Evolutionary conservation across 2,888 invertebrate species (phyloP).

Genomic region (Drosophila robusta): DNA sequence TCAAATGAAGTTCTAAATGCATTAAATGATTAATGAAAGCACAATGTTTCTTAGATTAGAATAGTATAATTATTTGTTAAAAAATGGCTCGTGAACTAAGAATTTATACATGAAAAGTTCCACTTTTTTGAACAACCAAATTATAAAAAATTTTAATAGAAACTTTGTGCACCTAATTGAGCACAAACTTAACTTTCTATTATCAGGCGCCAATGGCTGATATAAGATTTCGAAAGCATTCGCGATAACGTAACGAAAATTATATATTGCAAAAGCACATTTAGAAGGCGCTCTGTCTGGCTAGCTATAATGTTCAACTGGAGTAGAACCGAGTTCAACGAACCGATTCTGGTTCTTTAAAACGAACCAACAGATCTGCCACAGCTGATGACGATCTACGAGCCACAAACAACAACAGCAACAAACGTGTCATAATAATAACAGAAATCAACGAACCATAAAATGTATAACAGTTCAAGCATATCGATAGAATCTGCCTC

Average conservation of each 20-base stretch:
- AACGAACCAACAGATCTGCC: slow-evolving; percentile 37
- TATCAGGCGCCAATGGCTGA: slow-evolving; percentile 17
- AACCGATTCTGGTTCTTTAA: slow-evolving; percentile 23
- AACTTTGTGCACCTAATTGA: background rate
- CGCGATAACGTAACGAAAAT: slow-evolving; percentile 22
- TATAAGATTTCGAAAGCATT: background rate
- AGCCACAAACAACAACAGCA: slow-evolving; percentile 32
- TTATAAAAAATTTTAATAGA: background rate
- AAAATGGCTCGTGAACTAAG: no score
- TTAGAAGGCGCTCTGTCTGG: background rate
- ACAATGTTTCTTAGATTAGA: no score
- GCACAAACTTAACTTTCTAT: background rate
- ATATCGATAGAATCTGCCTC: slow-evolving; percentile 48
- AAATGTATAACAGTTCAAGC: slow-evolving; percentile 61
- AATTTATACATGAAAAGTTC: no score
- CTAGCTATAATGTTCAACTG: slow-evolving; percentile 27
- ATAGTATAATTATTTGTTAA: no score
- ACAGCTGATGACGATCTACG: slow-evolving; percentile 46
- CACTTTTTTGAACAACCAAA: background rate
- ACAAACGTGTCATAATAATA: slow-evolving; percentile 66
- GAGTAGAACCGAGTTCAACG: slow-evolving; percentile 48
- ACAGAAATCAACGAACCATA: slow-evolving; percentile 70
- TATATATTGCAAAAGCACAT: slow-evolving; percentile 14
- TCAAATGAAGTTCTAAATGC: no score
- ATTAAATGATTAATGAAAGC: no score